A percentile compares a stretch with the other conserved stretches of the same genome.
Evolutionary conservation across 2,113 vertebrate genomes (phyloP).

Genomic region (Amia ocellicauda): DNA sequence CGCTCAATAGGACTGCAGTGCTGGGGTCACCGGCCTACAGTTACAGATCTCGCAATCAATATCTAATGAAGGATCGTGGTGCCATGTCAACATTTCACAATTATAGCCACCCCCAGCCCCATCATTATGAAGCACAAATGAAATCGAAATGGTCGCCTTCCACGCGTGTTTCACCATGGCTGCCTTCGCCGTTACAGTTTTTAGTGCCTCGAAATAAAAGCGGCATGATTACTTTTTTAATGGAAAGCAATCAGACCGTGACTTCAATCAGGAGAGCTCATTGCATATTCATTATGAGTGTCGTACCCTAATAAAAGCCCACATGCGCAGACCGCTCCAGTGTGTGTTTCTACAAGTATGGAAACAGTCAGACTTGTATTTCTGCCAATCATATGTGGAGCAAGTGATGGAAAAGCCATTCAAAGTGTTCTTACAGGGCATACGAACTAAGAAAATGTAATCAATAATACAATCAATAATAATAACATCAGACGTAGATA

Average conservation of each 20-base stretch:
- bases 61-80: slow-evolving; percentile 11
- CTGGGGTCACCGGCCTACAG: background rate
- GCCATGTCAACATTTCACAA: slow-evolving; percentile 2
- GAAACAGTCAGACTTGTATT: background rate
- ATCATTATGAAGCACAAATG: background rate
- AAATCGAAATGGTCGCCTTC: background rate
- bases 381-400: too few species aligned
- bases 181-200: background rate
- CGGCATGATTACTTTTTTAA: slow-evolving; percentile 1
- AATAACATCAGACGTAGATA: too few species aligned
- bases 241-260: slow-evolving; percentile 9
- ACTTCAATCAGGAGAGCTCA: background rate
- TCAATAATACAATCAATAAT: too few species aligned
- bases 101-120: background rate
- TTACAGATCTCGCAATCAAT: slow-evolving; percentile 11
- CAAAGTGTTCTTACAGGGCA: background rate
- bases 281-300: background rate
- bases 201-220: slow-evolving; percentile 4
- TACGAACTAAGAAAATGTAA: background rate
- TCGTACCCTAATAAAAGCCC: background rate
- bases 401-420: background rate
- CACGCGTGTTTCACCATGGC: slow-evolving; percentile 3
- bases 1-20: background rate
- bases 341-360: background rate
- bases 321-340: background rate